These are phyloP conservation scores for Paragorgia papillata DNA, from an alignment of 92 coral and sea anemone species.

Conservation along the genomic window DNA sequence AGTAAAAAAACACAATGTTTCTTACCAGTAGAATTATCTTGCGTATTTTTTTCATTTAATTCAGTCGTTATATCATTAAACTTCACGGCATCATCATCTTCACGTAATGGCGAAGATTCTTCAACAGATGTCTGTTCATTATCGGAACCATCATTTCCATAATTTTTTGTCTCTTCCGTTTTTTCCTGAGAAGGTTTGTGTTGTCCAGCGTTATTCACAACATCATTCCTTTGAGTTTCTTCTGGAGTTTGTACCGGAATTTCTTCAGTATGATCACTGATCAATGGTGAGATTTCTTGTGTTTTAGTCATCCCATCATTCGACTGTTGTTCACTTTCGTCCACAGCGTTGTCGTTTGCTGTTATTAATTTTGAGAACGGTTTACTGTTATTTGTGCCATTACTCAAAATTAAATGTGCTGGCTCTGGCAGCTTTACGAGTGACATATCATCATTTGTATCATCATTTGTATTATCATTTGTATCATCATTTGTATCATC, in stretches of 20 bases:
- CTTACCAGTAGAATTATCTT: constrained; percentile 20
- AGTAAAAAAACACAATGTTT: not conserved
- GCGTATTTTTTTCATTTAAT: not conserved
- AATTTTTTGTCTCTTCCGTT: not conserved
- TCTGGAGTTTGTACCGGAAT: not conserved
- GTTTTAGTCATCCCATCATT: constrained; percentile 31
- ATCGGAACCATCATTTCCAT: not conserved
- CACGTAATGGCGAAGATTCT: not conserved
- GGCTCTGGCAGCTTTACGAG: constrained; percentile 25
- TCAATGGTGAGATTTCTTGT: constrained; percentile 19
- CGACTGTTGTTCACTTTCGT: not conserved
- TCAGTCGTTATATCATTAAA: not conserved
- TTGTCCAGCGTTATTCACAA: not conserved
- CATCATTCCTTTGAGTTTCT: not conserved
- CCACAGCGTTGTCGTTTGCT: constrained; percentile 10
- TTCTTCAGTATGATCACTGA: not conserved
- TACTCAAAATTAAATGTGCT: constrained; percentile 17
- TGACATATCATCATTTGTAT: not conserved
- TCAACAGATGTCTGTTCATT: not conserved
- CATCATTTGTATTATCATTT: not conserved
- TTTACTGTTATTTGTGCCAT: constrained; percentile 3
- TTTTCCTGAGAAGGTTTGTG: not conserved
- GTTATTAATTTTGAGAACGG: constrained; percentile 32
- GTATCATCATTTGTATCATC: not conserved
- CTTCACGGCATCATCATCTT: not conserved